Percentiles rank a stretch among this genome's conserved stretches.
phyloP scores from a whole-genome alignment of 1,140 invertebrate genomes.

The Zeugodacus cucurbitae region DNA sequence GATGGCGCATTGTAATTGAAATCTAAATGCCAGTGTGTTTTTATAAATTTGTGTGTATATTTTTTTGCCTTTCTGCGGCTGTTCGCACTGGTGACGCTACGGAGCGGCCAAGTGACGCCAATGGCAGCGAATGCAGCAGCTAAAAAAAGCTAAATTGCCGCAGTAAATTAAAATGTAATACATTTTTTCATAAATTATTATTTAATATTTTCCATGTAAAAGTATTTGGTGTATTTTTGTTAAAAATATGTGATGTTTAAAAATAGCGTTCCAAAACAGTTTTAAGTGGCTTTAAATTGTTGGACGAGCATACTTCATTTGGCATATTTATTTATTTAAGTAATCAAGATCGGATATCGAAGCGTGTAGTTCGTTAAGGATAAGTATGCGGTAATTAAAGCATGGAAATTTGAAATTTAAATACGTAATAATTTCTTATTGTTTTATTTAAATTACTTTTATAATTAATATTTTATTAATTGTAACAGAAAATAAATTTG shows the following conservation, averaged over 20 bases:
- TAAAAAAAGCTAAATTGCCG: neutral
- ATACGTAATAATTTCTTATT: too few species aligned
- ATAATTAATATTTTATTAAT: too few species aligned
- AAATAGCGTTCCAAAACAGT: neutral
- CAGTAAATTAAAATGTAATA: neutral
- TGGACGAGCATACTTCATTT: neutral
- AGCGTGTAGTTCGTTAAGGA: neutral
- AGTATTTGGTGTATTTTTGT: neutral
- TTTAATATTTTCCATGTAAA: neutral
- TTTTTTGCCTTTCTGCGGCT: neutral
- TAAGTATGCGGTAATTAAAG: too few species aligned
- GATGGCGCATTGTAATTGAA: neutral
- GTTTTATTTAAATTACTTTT: too few species aligned
- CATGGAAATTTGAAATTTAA: too few species aligned
- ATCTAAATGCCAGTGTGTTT: neutral
- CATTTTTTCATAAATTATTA: neutral
- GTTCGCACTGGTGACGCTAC: neutral
- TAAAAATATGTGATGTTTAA: neutral
- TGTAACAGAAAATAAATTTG: too few species aligned
- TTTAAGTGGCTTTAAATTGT: neutral
- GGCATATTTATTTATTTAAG: neutral
- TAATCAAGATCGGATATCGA: neutral
- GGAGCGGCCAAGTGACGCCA: neutral
- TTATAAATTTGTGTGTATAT: neutral
- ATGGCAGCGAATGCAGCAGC: neutral